A percentile compares a stretch with the other conserved stretches of the same genome.
Conservation (phyloP, 2,113 vertebrate species). For the Serilophus lunatus region DNA sequence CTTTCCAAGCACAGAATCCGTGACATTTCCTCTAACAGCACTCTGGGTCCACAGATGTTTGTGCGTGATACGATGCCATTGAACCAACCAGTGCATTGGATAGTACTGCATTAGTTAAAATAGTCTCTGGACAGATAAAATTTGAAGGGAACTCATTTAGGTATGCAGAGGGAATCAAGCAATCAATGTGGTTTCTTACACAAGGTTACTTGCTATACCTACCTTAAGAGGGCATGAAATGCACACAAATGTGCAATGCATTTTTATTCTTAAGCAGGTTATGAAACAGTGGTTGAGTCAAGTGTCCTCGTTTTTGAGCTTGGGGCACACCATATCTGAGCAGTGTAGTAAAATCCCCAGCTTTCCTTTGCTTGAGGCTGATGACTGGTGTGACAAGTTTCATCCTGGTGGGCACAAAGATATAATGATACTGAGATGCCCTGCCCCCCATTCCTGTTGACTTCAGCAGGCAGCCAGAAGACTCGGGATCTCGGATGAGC, state of each 20-base stretch:
- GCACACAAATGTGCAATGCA: conserved; percentile 42
- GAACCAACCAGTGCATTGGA: neutral
- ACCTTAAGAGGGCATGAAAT: conserved; percentile 70
- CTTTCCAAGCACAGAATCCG: neutral
- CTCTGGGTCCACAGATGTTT: neutral
- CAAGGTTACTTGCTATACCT: conserved; percentile 56
- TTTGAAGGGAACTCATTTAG: neutral
- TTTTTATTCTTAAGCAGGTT: conserved; percentile 18
- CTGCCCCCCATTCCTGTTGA: neutral
- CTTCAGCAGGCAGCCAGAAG: conserved; percentile 35
- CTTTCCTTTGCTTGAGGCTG: neutral
- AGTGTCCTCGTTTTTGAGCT: neutral
- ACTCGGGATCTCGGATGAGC: conserved; percentile 32
- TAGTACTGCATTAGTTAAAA: neutral
- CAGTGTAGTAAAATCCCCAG: neutral
- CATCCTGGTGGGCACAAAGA: neutral
- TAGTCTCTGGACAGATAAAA: neutral
- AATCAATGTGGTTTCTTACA: neutral
- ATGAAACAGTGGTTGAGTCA: neutral
- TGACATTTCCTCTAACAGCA: neutral
- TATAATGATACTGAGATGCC: neutral
- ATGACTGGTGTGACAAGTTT: neutral
- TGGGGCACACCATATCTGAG: neutral
- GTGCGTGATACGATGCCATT: neutral
- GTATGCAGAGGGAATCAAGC: neutral